These are phyloP conservation scores for Taxidea taxus DNA, from an alignment of 2,113 vertebrate genomes.

Conservation along the genomic window DNA sequence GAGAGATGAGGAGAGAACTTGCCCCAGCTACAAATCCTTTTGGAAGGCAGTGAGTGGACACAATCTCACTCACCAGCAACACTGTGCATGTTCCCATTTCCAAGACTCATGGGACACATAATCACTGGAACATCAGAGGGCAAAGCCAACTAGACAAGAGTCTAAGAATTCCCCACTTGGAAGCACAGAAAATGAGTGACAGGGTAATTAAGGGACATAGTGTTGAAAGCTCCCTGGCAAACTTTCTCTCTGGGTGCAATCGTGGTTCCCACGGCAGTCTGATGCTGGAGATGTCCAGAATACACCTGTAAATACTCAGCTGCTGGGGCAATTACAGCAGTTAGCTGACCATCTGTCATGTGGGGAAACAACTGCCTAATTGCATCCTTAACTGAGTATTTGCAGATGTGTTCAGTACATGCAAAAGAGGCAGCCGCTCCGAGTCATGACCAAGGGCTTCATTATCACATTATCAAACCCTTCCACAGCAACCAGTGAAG, in stretches of 20 bases:
- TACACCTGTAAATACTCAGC: conserved; percentile 64
- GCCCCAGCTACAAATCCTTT: not conserved
- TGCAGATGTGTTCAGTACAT: conserved; percentile 54
- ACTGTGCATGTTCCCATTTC: not conserved
- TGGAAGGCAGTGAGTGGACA: not conserved
- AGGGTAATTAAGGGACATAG: not conserved
- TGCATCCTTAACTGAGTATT: conserved; percentile 53
- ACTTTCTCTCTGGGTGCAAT: not conserved
- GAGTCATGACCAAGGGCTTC: not conserved
- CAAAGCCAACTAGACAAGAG: not conserved
- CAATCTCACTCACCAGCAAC: not conserved
- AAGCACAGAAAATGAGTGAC: not conserved
- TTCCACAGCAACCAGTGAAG: not conserved
- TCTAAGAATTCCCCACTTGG: not conserved
- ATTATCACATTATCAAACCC: conserved; percentile 26
- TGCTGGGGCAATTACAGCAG: conserved; percentile 40
- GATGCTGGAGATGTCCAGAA: conserved; percentile 12
- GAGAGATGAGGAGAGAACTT: not conserved
- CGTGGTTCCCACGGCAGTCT: conserved; percentile 2
- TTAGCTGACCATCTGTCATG: conserved; percentile 47
- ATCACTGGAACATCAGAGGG: not conserved
- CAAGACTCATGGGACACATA: not conserved
- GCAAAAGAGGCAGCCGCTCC: conserved; percentile 5
- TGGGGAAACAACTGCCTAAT: conserved; percentile 58
- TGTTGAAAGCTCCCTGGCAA: not conserved